Evolutionary conservation across 2,797 vertebrate genomes (phyloP).

Genomic region (Micrastur ruficollis): DNA sequence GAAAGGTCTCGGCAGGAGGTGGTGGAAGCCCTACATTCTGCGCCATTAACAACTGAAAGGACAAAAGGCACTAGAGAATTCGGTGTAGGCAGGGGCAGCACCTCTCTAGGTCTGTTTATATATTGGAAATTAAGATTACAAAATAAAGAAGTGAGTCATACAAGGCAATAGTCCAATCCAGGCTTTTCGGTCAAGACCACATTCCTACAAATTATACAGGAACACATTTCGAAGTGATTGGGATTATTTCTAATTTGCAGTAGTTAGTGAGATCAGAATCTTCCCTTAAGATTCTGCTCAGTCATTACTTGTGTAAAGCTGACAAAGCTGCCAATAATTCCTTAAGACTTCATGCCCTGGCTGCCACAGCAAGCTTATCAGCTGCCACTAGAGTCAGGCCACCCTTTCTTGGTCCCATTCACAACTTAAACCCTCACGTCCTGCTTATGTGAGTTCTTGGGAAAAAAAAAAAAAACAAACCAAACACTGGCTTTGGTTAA

Average conservation of each 20-base stretch:
- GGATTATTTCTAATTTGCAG: neutral
- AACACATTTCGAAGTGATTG: neutral
- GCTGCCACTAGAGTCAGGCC: neutral
- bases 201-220: neutral
- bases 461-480: neutral
- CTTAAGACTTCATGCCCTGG: neutral
- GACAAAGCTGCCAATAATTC: constrained; percentile 6
- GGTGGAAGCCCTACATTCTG: constrained; percentile 19
- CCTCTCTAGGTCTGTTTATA: neutral
- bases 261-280: neutral
- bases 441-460: neutral
- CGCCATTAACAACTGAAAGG: neutral
- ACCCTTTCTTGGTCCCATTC: neutral
- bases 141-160: neutral
- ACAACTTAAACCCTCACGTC: neutral
- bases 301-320: neutral
- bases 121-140: neutral
- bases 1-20: neutral
- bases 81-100: neutral
- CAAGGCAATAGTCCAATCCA: neutral
- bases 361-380: neutral
- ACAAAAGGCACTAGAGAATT: neutral
- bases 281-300: neutral
- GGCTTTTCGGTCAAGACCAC: neutral
- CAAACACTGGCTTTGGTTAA: neutral